Conservation (phyloP, 1,140 invertebrate genomes). For the Drosophila saltans region DNA sequence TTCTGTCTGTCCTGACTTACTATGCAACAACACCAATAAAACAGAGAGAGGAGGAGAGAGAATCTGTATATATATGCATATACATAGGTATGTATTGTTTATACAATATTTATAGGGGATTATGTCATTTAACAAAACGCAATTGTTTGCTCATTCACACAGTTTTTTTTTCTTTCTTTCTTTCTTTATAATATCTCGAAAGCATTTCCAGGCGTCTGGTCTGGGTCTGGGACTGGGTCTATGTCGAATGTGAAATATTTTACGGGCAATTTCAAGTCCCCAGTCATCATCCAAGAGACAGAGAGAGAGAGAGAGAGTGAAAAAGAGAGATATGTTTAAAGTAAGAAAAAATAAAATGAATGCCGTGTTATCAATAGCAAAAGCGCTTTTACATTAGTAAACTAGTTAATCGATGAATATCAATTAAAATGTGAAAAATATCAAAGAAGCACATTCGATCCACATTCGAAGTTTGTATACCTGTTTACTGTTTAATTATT, state of each 20-base stretch:
- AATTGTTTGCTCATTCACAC: constrained; percentile 60
- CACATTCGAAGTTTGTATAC: no score
- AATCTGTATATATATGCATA: constrained; percentile 24
- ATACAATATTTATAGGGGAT: constrained; percentile 68
- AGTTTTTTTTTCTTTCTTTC: background rate
- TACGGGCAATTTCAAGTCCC: no score
- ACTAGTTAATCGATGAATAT: no score
- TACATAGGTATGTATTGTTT: constrained; percentile 36
- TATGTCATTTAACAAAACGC: constrained; percentile 69
- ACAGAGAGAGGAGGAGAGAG: constrained; percentile 11
- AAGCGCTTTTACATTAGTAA: no score
- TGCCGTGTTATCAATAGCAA: no score
- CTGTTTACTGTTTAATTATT: no score
- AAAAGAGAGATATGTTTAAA: no score
- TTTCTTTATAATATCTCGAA: background rate
- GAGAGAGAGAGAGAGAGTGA: no score
- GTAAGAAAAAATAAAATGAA: no score
- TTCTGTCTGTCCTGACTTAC: constrained; percentile 20
- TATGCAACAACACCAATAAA: constrained; percentile 24
- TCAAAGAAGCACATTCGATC: no score
- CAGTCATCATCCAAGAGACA: background rate
- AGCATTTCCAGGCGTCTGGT: constrained; percentile 6
- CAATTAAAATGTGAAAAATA: no score
- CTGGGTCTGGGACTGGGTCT: background rate
- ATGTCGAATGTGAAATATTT: background rate